Base-by-base conservation (phyloP, 2,888 invertebrate species). In the Rambutsinella grinnellia region DNA sequence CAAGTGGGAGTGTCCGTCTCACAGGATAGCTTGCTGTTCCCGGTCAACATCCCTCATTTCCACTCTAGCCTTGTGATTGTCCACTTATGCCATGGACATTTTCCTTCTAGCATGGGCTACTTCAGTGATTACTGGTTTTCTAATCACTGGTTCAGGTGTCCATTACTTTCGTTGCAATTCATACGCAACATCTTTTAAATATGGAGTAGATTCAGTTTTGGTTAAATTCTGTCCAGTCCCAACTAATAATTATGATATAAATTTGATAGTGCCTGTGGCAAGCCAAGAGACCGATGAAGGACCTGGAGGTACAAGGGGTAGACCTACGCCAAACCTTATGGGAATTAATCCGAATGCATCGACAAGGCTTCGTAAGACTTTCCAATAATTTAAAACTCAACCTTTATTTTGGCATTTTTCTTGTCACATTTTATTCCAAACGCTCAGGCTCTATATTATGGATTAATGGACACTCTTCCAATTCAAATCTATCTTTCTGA, bases 91-190 rank as follows among this genome's bases (percentile, higher is more conserved):
- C 0, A 75, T 75, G 75, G 63, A 63, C 1, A 47, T 75, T 5
- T 49, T 51, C 47, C 24, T 75, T 13, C 23, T 75, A 10, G 13
- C 51, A 3, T 75, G 75, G 75, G 57, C 68, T 1, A 19, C 56
- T 2, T 13, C 75, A n/a, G 17, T 75, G 8, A 57, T 75, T 49
- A 17, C 57, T 6, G 75, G 75, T 10, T 1, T 68, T 2, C 24
- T 76, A 23, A 54, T 76, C 17, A 76, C 71, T 26, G 71, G 76
- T 17, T 57, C 76, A 61, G 70, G 71, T 58, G 66, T 79, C 44
- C 79, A 79, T 24, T 78, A n/a, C 44, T 79, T 79, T 67, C 67
- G 71, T 36, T 79, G 79, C 56, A 72, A 24, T 44, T 56, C 58
- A 0, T 17, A 13, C 15, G 54, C 60, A 17, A 46, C 17, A 8